Evolutionary conservation across 2,113 vertebrate species (phyloP).

Genomic region (Ginglymostoma cirratum): DNA sequence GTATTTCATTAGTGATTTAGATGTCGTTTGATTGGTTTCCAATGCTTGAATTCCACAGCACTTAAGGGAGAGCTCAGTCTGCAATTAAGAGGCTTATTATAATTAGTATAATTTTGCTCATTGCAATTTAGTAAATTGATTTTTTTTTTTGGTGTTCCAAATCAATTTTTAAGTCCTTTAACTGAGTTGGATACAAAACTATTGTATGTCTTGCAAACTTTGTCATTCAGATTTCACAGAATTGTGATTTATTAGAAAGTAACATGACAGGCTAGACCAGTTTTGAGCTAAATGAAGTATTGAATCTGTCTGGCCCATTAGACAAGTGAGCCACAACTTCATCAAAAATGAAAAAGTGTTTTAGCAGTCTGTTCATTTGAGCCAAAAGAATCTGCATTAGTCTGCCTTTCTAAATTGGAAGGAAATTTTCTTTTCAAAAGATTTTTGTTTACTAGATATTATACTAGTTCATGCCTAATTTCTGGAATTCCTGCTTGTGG

Average conservation of each 20-base stretch:
- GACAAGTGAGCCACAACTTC: neutral
- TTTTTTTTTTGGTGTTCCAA: neutral
- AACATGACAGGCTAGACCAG: neutral
- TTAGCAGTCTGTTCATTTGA: neutral
- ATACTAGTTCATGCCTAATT: neutral
- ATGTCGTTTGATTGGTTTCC: constrained; percentile 18
- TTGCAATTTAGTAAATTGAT: neutral
- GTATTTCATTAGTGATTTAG: constrained; percentile 55
- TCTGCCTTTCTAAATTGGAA: neutral
- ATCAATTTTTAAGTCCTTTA: neutral
- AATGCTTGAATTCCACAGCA: constrained; percentile 10
- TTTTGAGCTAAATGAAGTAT: neutral
- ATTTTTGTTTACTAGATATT: neutral
- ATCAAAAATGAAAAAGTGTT: neutral
- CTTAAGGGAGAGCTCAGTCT: constrained; percentile 21
- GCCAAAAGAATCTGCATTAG: neutral
- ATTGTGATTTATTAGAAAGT: neutral
- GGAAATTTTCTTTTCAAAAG: neutral
- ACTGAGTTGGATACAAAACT: neutral
- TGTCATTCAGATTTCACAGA: neutral
- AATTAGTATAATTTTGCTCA: neutral
- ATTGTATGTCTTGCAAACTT: neutral
- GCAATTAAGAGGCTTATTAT: neutral
- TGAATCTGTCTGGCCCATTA: neutral
- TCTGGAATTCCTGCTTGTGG: neutral